phyloP scores from a whole-genome alignment of 2,113 vertebrate genomes.

The pig (Sus scrofa) region DNA sequence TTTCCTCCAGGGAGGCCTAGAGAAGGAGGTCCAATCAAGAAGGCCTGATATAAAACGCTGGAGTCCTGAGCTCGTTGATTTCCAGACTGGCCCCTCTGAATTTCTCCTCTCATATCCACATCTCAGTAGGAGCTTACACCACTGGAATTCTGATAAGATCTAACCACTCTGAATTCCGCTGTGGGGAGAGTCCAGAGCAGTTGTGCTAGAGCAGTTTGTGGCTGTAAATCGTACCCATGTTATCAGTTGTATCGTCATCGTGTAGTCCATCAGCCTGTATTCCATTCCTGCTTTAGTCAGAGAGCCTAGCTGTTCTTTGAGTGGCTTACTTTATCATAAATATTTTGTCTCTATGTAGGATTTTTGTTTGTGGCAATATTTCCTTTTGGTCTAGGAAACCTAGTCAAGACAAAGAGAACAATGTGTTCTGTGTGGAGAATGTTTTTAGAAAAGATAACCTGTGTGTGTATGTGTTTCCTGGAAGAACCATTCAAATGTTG shows the following conservation, averaged over 20 bases:
- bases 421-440: background rate
- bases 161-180: conserved; percentile 5
- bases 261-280: background rate
- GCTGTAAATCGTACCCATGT: background rate
- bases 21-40: background rate
- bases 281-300: background rate
- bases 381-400: background rate
- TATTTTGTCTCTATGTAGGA: background rate
- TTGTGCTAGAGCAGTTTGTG: background rate
- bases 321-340: background rate
- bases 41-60: background rate
- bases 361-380: conserved; percentile 22
- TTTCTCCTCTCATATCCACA: background rate
- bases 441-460: background rate
- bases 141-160: conserved; percentile 19
- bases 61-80: background rate
- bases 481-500: background rate
- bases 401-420: background rate
- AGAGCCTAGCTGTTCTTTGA: background rate
- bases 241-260: background rate
- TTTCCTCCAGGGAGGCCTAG: background rate
- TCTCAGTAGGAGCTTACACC: background rate
- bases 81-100: background rate
- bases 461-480: background rate
- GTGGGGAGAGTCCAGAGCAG: background rate